Base-by-base conservation (phyloP, 2,797 vertebrate species). In the Cuculus canorus region DNA sequence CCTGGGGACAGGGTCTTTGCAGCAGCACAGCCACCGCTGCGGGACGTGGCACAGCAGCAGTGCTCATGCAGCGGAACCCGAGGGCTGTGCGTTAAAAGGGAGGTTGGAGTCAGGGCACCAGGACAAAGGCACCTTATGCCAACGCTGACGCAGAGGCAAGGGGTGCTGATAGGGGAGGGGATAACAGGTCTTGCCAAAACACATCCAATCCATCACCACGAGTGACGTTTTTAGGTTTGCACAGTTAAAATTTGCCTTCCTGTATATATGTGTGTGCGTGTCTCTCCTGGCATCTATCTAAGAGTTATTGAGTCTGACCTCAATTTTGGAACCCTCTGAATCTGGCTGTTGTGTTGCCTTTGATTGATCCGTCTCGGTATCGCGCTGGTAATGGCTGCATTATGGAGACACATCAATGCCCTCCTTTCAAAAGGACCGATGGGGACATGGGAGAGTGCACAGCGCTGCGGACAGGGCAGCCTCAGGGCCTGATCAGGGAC, bases 321-420 rank as follows among this genome's bases (percentile, higher is more conserved):
- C 87, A 78, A 4, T 92, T 76, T 92, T 94, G 70, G 93, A 92
- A 76, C 85, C 69, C 69, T 89, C 77, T 95, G 73, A 90, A 82
- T 96, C 56, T 93, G 92, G 10, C 91, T 64, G 59, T 63, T 95
- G 77, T 76, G 66, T 76, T 88, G 93, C 78, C 79, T 89, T 64
- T 79, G 93, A 96, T 90, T 94, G 96, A 97, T 98, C 95, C 95
- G 96, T 97, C 93, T 97, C 76, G 56, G 94, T 90, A 79, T 96
- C 25, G 28, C 64, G 82, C 98, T 96, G 96, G 85, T 96, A 96
- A 95, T 70, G 96, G 93, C 97, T 97, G 97, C 97, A 97, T 95
- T 87, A 98, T 97, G 96, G 98, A 97, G 95, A 71, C 96, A 94
- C 95, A 96, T 98, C 97, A 98, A 97, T 97, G 97, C 83, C 97